Evolutionary conservation across 2,113 vertebrate species (phyloP).

Genomic region (Pycnonotus jocosus): DNA sequence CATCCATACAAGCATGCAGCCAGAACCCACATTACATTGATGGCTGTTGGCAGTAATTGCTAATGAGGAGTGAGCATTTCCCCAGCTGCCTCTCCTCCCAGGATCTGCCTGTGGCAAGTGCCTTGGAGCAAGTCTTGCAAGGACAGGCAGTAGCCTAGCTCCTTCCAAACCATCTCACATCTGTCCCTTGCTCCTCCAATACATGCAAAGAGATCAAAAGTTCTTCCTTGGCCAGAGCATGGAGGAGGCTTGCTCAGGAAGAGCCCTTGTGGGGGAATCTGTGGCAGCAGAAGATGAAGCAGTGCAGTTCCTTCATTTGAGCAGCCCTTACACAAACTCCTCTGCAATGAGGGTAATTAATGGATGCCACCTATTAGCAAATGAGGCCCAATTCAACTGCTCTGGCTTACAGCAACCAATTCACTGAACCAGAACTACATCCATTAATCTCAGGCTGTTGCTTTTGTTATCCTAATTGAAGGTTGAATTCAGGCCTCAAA

Average conservation of each 20-base stretch:
- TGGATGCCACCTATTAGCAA: neutral
- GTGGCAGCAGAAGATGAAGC: neutral
- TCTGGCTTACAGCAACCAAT: neutral
- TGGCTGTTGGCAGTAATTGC: neutral
- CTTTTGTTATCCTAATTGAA: neutral
- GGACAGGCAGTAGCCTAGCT: neutral
- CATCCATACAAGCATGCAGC: neutral
- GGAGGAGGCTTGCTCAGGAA: neutral
- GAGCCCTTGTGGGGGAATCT: neutral
- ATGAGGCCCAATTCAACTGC: neutral
- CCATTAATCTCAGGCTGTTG: neutral
- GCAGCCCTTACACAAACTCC: neutral
- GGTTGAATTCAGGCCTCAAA: neutral
- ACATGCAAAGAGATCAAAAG: neutral
- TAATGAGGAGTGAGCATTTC: neutral
- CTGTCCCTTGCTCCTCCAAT: neutral
- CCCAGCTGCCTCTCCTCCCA: neutral
- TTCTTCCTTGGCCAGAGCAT: neutral
- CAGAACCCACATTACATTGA: neutral
- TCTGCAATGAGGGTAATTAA: neutral
- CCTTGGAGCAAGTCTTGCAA: neutral
- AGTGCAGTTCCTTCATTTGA: neutral
- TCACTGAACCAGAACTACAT: neutral
- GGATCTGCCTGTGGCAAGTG: neutral
- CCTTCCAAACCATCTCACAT: neutral